phyloP scores from a whole-genome alignment of 1,140 invertebrate genomes.

The Manduca sexta region DNA sequence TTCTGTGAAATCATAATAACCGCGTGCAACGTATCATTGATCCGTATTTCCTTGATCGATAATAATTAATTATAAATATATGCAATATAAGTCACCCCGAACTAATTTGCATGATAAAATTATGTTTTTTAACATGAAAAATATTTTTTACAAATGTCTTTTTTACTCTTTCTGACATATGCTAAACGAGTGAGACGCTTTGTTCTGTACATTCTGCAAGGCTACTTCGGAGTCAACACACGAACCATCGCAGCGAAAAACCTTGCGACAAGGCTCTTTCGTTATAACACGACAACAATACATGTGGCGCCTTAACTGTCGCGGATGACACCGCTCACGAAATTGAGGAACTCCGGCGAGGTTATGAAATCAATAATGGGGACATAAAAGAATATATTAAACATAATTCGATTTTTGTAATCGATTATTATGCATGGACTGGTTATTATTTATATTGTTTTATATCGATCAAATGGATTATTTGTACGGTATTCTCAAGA shows the following conservation, averaged over 20 bases:
- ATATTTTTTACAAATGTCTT: slow-evolving; percentile 2
- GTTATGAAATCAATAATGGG: background rate
- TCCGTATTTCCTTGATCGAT: background rate
- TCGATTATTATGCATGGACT: no score
- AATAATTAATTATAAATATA: background rate
- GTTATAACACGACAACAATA: slow-evolving; percentile 23
- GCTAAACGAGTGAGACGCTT: background rate
- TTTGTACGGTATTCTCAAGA: no score
- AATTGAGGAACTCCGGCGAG: slow-evolving; percentile 5
- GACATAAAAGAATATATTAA: no score
- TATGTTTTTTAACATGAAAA: slow-evolving; percentile 3
- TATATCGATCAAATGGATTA: no score
- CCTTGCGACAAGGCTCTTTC: slow-evolving; percentile 60
- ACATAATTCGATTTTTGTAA: no score
- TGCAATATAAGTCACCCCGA: background rate
- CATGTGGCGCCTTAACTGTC: slow-evolving; percentile 2
- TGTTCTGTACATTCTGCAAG: slow-evolving; percentile 31
- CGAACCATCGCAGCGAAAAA: slow-evolving; percentile 37
- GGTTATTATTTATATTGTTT: no score
- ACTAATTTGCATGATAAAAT: background rate
- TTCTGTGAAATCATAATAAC: no score
- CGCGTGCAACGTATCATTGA: no score
- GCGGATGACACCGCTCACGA: background rate
- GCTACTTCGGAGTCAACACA: slow-evolving; percentile 50
- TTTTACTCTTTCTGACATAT: background rate